Evolutionary conservation across 2,888 invertebrate genomes (phyloP).

Genomic region (Gymnocheta viridis): DNA sequence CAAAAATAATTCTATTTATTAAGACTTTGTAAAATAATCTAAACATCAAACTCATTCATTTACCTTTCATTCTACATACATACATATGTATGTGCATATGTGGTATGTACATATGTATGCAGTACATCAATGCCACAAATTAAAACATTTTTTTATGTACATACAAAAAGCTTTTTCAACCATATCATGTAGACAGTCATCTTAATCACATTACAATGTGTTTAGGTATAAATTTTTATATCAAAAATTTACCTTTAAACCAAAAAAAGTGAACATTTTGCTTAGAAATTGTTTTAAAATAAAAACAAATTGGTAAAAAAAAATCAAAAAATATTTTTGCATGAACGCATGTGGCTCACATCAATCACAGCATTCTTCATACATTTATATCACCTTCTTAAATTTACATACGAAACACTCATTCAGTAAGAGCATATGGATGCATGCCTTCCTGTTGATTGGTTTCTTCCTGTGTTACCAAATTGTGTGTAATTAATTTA

Average conservation of each 20-base stretch:
- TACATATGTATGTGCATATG: too few relatives aligned
- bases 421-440: not conserved
- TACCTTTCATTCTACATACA: not conserved
- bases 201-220: slow-evolving; percentile 43
- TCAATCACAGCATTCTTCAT: slow-evolving; percentile 56
- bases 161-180: not conserved
- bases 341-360: slow-evolving; percentile 67
- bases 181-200: slow-evolving; percentile 14
- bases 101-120: too few relatives aligned
- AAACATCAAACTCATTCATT: slow-evolving; percentile 23
- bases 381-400: slow-evolving; percentile 49
- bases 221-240: not conserved
- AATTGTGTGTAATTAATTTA: too few relatives aligned
- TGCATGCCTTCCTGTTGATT: not conserved
- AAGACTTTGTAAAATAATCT: not conserved
- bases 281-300: slow-evolving; percentile 64
- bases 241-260: slow-evolving; percentile 36
- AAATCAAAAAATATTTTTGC: slow-evolving; percentile 70
- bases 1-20: too few relatives aligned
- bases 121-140: slow-evolving; percentile 26
- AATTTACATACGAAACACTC: not conserved
- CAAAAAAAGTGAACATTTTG: slow-evolving; percentile 46
- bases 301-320: slow-evolving; percentile 50
- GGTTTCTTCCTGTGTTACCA: too few relatives aligned
- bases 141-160: slow-evolving; percentile 20